These are phyloP conservation scores for Acanthiza pusilla DNA, from an alignment of 2,797 vertebrate genomes.

Conservation along the genomic window DNA sequence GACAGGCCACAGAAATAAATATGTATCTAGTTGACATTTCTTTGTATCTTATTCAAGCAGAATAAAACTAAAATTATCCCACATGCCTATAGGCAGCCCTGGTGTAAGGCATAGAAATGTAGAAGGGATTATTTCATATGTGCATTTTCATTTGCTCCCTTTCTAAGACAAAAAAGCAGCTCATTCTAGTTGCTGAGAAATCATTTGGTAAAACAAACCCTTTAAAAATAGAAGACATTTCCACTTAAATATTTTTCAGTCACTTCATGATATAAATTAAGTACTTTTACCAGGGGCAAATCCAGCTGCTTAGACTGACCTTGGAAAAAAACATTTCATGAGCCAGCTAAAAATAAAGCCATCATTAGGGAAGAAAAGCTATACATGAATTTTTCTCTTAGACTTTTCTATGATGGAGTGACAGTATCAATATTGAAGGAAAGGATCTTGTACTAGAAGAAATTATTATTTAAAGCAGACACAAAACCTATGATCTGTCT, in stretches of 20 bases:
- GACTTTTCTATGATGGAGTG: neutral
- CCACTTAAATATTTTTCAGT: neutral
- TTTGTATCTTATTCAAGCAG: conserved; percentile 18
- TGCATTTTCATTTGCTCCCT: conserved; percentile 24
- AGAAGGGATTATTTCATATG: neutral
- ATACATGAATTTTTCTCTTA: neutral
- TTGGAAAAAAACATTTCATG: neutral
- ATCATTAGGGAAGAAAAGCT: neutral
- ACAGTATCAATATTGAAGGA: neutral
- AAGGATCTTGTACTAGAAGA: neutral
- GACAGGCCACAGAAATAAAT: neutral
- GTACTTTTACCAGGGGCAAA: neutral
- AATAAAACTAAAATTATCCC: conserved; percentile 35
- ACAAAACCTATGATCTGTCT: neutral
- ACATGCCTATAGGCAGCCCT: neutral
- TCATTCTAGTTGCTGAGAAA: neutral
- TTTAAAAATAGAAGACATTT: conserved; percentile 23
- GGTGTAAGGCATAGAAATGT: neutral
- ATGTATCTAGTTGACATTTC: conserved; percentile 15
- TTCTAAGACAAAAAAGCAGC: neutral
- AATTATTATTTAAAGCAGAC: neutral
- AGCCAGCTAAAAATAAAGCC: neutral
- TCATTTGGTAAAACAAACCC: neutral
- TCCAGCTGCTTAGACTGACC: neutral
- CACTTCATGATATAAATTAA: neutral